Evolutionary conservation across 1,140 invertebrate genomes (phyloP).

Genomic region (Sminthurinus signatus): DNA sequence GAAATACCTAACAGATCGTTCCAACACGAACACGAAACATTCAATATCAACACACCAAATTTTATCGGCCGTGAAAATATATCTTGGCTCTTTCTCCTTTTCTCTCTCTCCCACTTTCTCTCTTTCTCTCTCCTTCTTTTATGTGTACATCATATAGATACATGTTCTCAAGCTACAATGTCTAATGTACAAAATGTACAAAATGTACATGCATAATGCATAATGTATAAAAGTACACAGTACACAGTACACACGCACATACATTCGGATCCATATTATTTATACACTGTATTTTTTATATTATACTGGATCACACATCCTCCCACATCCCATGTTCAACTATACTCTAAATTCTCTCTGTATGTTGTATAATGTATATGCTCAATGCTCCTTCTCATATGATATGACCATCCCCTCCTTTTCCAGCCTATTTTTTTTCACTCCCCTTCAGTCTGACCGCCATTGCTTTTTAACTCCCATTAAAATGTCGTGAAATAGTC

Average conservation of each 20-base stretch:
- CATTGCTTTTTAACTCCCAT: conserved; percentile 32
- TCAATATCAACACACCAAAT: conserved; percentile 42
- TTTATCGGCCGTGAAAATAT: conserved; percentile 41
- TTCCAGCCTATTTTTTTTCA: neutral
- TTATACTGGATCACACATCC: neutral
- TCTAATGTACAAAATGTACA: no score
- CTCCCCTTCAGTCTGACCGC: conserved; percentile 11
- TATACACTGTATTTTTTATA: neutral
- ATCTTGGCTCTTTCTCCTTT: conserved; percentile 21
- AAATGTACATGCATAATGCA: no score
- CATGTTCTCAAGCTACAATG: no score
- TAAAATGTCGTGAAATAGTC: conserved; percentile 29
- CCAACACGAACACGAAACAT: conserved; percentile 37
- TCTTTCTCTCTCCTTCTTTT: no score
- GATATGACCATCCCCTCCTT: conserved; percentile 1
- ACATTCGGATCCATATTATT: neutral
- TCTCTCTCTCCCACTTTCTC: neutral
- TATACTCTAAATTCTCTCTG: conserved; percentile 6
- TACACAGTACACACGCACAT: no score
- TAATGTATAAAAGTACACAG: no score
- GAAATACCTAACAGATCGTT: conserved; percentile 42
- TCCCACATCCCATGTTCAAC: neutral
- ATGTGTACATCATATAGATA: no score
- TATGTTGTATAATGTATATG: no score
- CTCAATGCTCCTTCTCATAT: no score